phyloP scores from a whole-genome alignment of 2,888 invertebrate genomes.

The Bimastos eiseni region DNA sequence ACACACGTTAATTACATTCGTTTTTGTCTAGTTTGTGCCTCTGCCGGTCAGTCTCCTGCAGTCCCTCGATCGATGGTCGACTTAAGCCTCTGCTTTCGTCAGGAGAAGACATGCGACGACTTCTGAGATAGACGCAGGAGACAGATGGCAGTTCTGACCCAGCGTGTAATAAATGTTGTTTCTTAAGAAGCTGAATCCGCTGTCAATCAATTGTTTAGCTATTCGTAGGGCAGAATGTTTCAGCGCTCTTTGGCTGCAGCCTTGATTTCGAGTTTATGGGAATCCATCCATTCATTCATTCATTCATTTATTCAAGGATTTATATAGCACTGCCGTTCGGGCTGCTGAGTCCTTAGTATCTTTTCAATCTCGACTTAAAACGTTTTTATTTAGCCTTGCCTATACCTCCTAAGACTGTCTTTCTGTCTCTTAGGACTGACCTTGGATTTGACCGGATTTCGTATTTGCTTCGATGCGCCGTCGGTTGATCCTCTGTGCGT shows the following conservation, averaged over 20 bases:
- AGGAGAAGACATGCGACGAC: neutral
- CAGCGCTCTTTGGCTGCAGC: neutral
- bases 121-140: neutral
- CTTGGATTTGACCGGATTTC: no score
- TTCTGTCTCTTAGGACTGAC: no score
- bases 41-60: neutral
- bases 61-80: neutral
- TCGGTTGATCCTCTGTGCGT: no score
- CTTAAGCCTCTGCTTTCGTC: neutral
- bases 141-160: neutral
- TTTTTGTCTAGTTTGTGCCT: slow-evolving; percentile 13
- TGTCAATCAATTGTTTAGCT: neutral
- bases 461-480: no score
- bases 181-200: neutral
- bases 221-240: no score
- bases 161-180: neutral
- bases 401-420: no score
- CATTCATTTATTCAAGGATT: no score
- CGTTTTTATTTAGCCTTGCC: no score
- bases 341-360: no score
- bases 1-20: neutral
- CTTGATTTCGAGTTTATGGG: neutral
- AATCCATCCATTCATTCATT: no score
- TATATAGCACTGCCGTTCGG: no score
- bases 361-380: no score